Conservation (phyloP, 30 jellyfish, hydroid and myxozoan genomes). For the Pseudorhiza aurosa region DNA sequence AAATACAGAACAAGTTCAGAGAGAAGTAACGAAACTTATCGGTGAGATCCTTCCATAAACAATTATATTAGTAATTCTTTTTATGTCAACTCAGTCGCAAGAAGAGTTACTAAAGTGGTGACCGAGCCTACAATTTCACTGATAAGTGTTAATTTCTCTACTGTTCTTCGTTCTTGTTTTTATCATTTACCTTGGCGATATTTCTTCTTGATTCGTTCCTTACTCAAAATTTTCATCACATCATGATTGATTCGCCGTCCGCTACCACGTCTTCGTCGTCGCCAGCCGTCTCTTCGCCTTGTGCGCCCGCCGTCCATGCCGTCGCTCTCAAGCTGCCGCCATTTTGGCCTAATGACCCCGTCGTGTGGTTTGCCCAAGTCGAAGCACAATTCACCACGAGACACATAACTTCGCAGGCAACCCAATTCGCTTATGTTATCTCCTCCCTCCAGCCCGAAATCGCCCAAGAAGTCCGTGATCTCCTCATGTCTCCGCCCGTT, state of each 20-base stretch:
- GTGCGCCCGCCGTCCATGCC: slow-evolving; percentile 1
- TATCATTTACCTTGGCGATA: too few relatives aligned
- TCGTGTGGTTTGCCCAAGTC: slow-evolving; percentile 30
- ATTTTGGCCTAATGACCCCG: slow-evolving; percentile 43
- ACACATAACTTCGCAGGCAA: background rate
- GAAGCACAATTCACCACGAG: slow-evolving; percentile 28
- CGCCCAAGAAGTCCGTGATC: slow-evolving; percentile 33
- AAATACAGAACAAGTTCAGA: too few relatives aligned
- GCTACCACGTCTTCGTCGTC: background rate
- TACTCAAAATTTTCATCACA: too few relatives aligned
- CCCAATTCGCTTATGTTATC: slow-evolving; percentile 7
- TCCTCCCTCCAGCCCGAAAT: slow-evolving; percentile 20
- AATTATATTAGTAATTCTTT: too few relatives aligned
- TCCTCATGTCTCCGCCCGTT: slow-evolving; percentile 7
- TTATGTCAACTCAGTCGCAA: too few relatives aligned
- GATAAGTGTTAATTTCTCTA: too few relatives aligned
- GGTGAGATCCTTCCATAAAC: too few relatives aligned
- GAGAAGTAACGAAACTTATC: too few relatives aligned
- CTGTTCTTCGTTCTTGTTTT: too few relatives aligned
- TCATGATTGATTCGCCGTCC: slow-evolving; percentile 4
- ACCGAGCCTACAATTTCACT: too few relatives aligned
- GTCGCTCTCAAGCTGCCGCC: slow-evolving; percentile 28
- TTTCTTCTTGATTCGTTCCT: too few relatives aligned
- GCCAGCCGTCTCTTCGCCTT: background rate
- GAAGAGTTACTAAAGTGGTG: too few relatives aligned